phyloP scores from a whole-genome alignment of 1,140 invertebrate species.

The Nebria ingens region DNA sequence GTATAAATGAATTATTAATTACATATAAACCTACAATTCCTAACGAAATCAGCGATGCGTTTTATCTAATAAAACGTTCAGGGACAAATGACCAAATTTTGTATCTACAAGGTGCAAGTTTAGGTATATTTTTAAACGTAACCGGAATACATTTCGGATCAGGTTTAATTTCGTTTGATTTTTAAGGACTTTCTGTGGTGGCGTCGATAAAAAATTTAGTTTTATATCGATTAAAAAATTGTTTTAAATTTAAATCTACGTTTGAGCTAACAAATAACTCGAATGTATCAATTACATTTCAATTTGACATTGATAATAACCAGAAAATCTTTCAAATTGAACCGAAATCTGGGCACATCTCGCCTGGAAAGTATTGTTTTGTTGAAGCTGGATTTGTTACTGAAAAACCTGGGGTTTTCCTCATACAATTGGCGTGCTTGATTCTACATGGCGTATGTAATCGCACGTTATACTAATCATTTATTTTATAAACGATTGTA shows the following conservation, averaged over 20 bases:
- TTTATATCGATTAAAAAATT: not conserved
- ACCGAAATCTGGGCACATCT: not conserved
- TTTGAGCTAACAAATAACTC: constrained; percentile 2
- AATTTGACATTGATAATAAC: constrained; percentile 7
- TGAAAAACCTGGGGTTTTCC: not conserved
- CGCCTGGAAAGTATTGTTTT: not conserved
- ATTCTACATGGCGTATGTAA: constrained; percentile 2
- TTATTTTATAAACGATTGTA: not conserved
- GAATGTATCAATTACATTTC: not conserved
- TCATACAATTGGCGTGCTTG: not conserved
- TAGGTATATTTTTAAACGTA: no score
- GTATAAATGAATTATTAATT: not conserved
- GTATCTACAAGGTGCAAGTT: no score
- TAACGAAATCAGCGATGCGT: not conserved
- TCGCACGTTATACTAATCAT: not conserved
- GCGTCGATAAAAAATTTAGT: not conserved
- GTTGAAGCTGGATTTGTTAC: not conserved
- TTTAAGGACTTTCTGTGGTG: not conserved
- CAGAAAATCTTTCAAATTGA: not conserved
- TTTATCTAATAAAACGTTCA: not conserved
- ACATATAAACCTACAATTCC: not conserved
- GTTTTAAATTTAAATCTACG: not conserved
- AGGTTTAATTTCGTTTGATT: no score
- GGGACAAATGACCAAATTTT: no score
- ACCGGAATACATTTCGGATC: no score